A percentile compares a stretch with the other conserved stretches of the same genome.
These are phyloP conservation scores for Aphelinus atriplicis DNA, from an alignment of 1,140 invertebrate genomes.

Conservation along the genomic window DNA sequence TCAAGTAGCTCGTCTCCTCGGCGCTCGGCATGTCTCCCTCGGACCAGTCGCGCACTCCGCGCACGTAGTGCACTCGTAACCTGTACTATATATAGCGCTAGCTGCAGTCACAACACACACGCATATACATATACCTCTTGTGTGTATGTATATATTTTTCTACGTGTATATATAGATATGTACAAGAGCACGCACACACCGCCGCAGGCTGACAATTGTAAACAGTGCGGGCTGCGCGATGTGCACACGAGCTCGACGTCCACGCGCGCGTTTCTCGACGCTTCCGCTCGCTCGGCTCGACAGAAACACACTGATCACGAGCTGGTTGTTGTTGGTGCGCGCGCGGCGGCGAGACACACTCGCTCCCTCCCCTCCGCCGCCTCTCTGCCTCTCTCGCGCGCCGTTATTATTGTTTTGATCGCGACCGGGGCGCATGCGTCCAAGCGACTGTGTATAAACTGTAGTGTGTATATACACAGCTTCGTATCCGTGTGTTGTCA, in stretches of 20 bases:
- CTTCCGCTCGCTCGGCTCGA: slow-evolving; percentile 14
- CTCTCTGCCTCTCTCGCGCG: slow-evolving; percentile 9
- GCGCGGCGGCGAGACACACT: neutral
- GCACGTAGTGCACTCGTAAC: too few species aligned
- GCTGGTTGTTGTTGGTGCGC: neutral
- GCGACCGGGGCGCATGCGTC: slow-evolving; percentile 58
- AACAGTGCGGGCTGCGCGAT: too few species aligned
- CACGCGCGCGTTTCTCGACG: neutral
- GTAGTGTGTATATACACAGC: too few species aligned
- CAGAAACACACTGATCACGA: slow-evolving; percentile 39
- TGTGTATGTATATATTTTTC: slow-evolving; percentile 22
- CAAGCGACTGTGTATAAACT: neutral
- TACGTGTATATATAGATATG: too few species aligned
- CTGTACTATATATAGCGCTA: too few species aligned
- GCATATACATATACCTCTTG: too few species aligned
- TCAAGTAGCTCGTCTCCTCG: slow-evolving; percentile 61
- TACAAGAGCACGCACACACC: too few species aligned
- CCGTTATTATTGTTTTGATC: slow-evolving; percentile 66
- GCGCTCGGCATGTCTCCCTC: slow-evolving; percentile 57
- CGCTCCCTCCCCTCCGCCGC: slow-evolving; percentile 24
- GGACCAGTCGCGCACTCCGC: too few species aligned
- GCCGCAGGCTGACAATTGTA: too few species aligned
- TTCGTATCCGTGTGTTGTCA: too few species aligned
- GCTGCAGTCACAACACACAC: too few species aligned
- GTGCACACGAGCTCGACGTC: neutral